phyloP scores from a whole-genome alignment of 2,113 vertebrate species.

The Ardeotis arabs region DNA sequence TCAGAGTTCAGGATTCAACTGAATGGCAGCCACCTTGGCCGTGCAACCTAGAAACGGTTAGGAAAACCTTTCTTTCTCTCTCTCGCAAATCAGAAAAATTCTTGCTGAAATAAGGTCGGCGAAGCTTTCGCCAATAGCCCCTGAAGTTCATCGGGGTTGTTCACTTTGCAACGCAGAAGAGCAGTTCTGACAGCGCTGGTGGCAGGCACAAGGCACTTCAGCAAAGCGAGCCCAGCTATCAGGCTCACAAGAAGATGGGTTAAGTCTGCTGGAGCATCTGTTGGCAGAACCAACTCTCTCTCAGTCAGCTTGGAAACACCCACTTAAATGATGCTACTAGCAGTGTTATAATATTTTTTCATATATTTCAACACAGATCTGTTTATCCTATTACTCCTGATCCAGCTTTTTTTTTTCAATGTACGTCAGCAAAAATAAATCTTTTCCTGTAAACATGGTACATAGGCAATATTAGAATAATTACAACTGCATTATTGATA shows the following conservation, averaged over 20 bases:
- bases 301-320: not conserved
- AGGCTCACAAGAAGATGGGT: not conserved
- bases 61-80: not conserved
- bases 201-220: not conserved
- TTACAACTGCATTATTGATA: not conserved
- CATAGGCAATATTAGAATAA: not conserved
- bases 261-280: not conserved
- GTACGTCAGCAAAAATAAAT: slow-evolving; percentile 22
- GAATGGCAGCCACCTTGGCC: not conserved
- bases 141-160: accelerated
- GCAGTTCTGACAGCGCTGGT: accelerated
- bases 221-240: not conserved
- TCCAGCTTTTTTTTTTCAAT: not conserved
- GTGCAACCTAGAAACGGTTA: too few species aligned
- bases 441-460: not conserved
- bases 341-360: not conserved
- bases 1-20: not conserved
- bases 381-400: slow-evolving; percentile 26
- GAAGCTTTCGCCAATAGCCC: accelerated
- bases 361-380: not conserved
- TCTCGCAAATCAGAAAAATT: not conserved
- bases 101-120: not conserved
- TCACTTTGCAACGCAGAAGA: accelerated
- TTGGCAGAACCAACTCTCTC: not conserved
- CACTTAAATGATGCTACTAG: not conserved